Evolutionary conservation across 1,140 invertebrate genomes (phyloP), one percentile per base, ranked within the genome.

Genomic region (Orussus abietinus): DNA sequence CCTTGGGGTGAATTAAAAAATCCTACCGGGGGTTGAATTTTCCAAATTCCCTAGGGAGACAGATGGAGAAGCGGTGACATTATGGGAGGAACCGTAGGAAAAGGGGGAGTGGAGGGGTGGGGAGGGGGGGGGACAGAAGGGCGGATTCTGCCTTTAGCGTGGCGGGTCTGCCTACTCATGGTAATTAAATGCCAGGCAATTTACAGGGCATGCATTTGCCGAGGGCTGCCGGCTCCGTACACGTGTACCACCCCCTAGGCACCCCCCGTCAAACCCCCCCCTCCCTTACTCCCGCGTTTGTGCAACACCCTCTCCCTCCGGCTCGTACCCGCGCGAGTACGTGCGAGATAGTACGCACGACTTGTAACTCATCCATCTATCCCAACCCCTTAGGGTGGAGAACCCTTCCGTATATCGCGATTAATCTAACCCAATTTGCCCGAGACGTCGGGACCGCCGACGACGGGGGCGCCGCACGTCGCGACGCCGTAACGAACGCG

Each of bases 181-280:
- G 63, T 66, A 67, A 67, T 67, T 67, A 67, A 67, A 64, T 64
- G 63, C 58, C 59, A 62, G 51, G 52, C 57, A 65, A 67, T 65
- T 65, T 65, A 65, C 59, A 50, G 49, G 46, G 55, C 51, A 55
- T 59, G 59, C 59, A 62, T 59, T 59, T 53, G 59, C 53, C 48
- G 53, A 61, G 62, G 58, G 49, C 54, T 59, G 47, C 35, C 9
- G 36, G 47, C 41, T 37, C 46, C 6, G 22, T 25, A 6, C n/a
- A 25, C 22, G 22, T 6, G 22, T 25, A 25, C 22, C 22, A 25
- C 6, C n/a, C 6, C 22, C 22, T 25, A 42, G 32, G 30, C 33
- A 47, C 49, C 54, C 46, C 48, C 45, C 55, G 38, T 40, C 43
- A 54, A 48, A 51, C 51, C 45, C 39, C 48, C 19, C 46, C 48